Evolutionary conservation across 2,888 invertebrate genomes (phyloP), one percentile per base, ranked within the genome.

Genomic region (Alviniconcha strummeri): DNA sequence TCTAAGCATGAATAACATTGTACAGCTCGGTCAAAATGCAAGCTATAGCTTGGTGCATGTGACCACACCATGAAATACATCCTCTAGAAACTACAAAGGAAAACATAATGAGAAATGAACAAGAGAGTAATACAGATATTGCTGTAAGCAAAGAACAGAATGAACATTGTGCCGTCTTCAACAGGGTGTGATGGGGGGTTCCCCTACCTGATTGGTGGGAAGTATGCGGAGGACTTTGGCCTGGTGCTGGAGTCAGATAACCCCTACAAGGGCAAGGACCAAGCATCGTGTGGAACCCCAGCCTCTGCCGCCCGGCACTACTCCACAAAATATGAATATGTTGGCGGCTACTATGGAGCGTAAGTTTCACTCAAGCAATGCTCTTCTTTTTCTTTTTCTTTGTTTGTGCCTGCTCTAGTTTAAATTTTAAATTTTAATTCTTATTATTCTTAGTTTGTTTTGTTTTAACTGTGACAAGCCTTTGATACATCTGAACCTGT

Each of bases 311-410:
- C 89, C 0, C 90, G 94, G 11, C 92, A 92, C 85, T 95, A 94
- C 89, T 92, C 94, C 36, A 93, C 94, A 6, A 88, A 91, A 76
- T 95, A 95, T 89, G 86, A 91, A 81, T 95, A 95, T 89, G 91
- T 95, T 64, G 95, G 95, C 64, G 95, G 95, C 60, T 94, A 91
- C 87, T 94, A 94, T 88, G 94, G 94, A 78, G 94, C 91, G 93
- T 93, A 89, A 90, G 92, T 91, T 80, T 60, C 15, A 3, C 36
- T 36, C 15, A 9, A 64, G 15, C 13, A 15, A 15, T 76, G 5
- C 36, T 17, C 72, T 72, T 0, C 17, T 1, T 69, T 7, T 69
- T 17, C 7, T 69, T 7, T 69, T 17, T 69, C 17, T n/a, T 11
- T 13, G 17, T n/a, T 17, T 69, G 0, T 69, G 6, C 6, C 1